Evolutionary conservation across 2,888 invertebrate genomes (phyloP).

Genomic region (Polyommatus iphigenia): DNA sequence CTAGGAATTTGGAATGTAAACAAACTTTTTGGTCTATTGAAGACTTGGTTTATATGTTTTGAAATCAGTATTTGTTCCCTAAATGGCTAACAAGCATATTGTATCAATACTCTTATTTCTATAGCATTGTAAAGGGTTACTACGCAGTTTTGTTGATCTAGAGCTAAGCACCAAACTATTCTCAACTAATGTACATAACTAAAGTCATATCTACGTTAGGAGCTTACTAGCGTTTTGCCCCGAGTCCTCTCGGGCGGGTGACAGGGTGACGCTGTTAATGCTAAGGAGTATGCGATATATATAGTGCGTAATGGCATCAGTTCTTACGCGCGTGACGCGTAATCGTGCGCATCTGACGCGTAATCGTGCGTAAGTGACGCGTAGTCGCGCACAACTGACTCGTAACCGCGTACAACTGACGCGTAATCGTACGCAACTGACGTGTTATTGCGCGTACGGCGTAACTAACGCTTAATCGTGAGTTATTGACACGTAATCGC

Average conservation of each 20-base stretch:
- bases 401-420: background rate
- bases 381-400: background rate
- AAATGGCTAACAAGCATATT: background rate
- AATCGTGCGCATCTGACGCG: background rate
- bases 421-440: background rate
- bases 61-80: background rate
- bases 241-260: slow-evolving; percentile 74
- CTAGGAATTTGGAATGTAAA: background rate
- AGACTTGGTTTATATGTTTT: background rate
- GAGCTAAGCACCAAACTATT: slow-evolving; percentile 40
- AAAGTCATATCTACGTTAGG: slow-evolving; percentile 76
- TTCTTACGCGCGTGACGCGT: background rate
- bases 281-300: slow-evolving; percentile 53
- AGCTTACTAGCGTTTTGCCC: slow-evolving; percentile 80
- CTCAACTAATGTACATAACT: slow-evolving; percentile 61
- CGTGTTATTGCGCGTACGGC: background rate
- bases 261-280: slow-evolving; percentile 78
- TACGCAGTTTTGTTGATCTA: slow-evolving; percentile 1
- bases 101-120: background rate
- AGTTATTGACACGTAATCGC: background rate
- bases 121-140: background rate
- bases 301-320: background rate
- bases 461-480: background rate
- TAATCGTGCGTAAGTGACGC: background rate
- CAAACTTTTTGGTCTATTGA: background rate